These are phyloP conservation scores for Muscicapa striata DNA, from an alignment of 2,797 vertebrate genomes.

Conservation along the genomic window DNA sequence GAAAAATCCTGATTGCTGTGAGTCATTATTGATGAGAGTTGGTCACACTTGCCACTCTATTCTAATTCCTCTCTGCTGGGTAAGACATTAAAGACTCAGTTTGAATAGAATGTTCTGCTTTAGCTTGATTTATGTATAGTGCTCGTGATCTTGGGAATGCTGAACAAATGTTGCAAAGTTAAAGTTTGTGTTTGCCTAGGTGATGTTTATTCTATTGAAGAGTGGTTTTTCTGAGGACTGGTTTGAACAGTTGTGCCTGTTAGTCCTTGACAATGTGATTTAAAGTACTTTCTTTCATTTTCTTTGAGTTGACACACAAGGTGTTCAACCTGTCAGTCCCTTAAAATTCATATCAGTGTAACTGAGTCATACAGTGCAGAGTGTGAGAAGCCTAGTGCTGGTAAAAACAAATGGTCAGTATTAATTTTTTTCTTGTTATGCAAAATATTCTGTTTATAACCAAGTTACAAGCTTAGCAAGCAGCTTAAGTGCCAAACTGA, in stretches of 20 bases:
- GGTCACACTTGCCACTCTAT: neutral
- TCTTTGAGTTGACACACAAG: neutral
- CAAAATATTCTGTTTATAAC: neutral
- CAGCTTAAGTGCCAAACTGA: neutral
- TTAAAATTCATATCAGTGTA: neutral
- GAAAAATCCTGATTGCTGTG: neutral
- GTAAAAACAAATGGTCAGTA: neutral
- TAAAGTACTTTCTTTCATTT: neutral
- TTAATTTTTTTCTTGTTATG: neutral
- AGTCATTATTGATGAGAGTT: neutral
- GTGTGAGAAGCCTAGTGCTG: slow-evolving; percentile 25
- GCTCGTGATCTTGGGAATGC: neutral
- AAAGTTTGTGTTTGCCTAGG: neutral
- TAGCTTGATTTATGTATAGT: neutral
- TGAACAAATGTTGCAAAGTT: neutral
- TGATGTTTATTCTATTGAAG: neutral
- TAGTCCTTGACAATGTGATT: neutral
- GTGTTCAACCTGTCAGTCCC: neutral
- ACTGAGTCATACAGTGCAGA: neutral
- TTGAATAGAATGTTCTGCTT: neutral
- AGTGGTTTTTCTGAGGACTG: neutral
- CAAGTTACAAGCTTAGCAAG: neutral
- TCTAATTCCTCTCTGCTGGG: neutral
- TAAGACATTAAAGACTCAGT: neutral
- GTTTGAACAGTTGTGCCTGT: slow-evolving; percentile 37